Evolutionary conservation across 2,113 vertebrate genomes (phyloP).

Genomic region (Corythaeola cristata): DNA sequence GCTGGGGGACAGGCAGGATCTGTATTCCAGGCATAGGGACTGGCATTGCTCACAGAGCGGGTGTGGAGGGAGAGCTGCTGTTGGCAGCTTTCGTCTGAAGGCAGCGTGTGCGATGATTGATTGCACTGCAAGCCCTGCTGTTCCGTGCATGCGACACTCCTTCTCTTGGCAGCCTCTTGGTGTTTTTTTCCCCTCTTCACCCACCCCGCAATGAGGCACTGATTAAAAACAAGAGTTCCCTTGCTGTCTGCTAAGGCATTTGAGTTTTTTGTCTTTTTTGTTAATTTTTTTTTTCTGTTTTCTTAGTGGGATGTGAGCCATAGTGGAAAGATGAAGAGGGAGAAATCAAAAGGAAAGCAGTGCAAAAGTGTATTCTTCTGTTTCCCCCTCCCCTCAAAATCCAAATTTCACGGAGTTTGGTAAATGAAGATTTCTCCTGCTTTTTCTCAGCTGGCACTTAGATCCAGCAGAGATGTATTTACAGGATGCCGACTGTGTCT

Average conservation of each 20-base stretch:
- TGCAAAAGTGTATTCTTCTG: neutral
- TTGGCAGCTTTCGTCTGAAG: neutral
- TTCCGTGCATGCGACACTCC: slow-evolving; percentile 7
- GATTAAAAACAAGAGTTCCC: neutral
- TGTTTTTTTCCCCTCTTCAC: neutral
- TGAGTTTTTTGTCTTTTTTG: neutral
- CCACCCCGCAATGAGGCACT: neutral
- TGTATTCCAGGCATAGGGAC: neutral
- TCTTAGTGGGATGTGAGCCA: neutral
- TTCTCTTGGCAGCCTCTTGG: neutral
- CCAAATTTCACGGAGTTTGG: neutral
- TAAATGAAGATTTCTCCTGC: neutral
- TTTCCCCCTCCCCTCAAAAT: neutral
- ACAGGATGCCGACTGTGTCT: neutral
- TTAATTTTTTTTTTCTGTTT: too few species aligned
- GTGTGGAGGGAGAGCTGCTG: neutral
- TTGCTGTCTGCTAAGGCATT: neutral
- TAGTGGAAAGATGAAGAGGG: neutral
- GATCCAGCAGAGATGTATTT: neutral
- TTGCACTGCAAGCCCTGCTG: slow-evolving; percentile 54
- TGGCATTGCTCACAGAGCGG: neutral
- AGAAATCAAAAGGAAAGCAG: neutral
- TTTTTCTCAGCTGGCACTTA: neutral
- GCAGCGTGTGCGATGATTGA: slow-evolving; percentile 33
- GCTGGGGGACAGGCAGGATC: neutral